A percentile compares a stretch with the other conserved stretches of the same genome.
phyloP scores from a whole-genome alignment of 2,888 invertebrate genomes.

The Deroplatys truncata region DNA sequence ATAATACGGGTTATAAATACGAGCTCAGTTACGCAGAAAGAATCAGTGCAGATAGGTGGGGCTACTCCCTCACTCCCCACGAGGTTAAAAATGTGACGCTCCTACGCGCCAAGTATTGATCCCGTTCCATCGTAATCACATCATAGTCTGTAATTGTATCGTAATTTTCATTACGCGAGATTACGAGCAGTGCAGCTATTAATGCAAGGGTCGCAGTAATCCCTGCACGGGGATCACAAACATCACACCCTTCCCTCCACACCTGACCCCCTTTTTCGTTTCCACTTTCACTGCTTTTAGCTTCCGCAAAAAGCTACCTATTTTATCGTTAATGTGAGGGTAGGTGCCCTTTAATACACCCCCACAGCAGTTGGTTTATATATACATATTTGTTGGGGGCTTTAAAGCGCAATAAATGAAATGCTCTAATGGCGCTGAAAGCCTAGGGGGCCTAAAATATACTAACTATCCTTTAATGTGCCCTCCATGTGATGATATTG shows the following conservation, averaged over 20 bases:
- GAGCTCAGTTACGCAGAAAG: too few species aligned
- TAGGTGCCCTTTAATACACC: not conserved
- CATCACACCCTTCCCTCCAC: not conserved
- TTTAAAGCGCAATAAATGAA: not conserved
- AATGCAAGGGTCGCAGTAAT: not conserved
- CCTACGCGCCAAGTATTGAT: not conserved
- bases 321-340: not conserved
- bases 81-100: not conserved
- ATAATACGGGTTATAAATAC: too few species aligned
- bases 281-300: not conserved
- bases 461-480: not conserved
- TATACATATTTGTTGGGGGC: not conserved
- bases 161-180: not conserved
- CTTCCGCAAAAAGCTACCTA: not conserved
- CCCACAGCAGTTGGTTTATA: not conserved
- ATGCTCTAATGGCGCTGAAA: not conserved
- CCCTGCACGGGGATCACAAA: not conserved
- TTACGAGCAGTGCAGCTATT: not conserved
- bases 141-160: not conserved
- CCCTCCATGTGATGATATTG: not conserved
- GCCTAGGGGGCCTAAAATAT: not conserved
- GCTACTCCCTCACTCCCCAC: not conserved
- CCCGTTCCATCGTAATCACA: not conserved
- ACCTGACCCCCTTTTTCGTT: not conserved
- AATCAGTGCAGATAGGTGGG: not conserved